Evolutionary conservation across 2,888 invertebrate genomes (phyloP).

Genomic region (Melangyna quadrimaculata): DNA sequence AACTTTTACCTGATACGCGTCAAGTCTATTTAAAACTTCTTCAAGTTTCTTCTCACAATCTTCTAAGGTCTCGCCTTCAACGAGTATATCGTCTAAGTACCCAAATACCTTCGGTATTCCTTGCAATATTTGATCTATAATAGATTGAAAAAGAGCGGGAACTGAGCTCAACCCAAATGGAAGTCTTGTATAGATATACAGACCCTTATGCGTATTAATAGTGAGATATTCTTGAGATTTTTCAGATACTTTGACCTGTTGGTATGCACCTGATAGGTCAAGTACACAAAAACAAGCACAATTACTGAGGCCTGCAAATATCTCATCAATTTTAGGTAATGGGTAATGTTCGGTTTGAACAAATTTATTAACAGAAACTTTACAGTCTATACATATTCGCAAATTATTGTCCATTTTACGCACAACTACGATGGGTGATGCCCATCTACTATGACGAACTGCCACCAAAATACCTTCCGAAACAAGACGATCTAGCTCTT

Average conservation of each 20-base stretch:
- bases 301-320: background rate
- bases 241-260: slow-evolving; percentile 29
- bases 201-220: slow-evolving; percentile 34
- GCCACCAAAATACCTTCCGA: background rate
- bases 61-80: slow-evolving; percentile 29
- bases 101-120: slow-evolving; percentile 28
- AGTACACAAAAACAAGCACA: slow-evolving; percentile 20
- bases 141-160: slow-evolving; percentile 32
- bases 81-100: slow-evolving; percentile 63
- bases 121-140: slow-evolving; percentile 62
- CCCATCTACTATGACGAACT: background rate
- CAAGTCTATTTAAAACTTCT: slow-evolving; percentile 32
- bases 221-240: slow-evolving; percentile 28
- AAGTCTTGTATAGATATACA: slow-evolving; percentile 32
- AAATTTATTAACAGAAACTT: background rate
- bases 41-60: slow-evolving; percentile 47
- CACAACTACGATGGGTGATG: background rate
- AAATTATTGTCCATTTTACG: background rate
- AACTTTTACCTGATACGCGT: slow-evolving; percentile 16
- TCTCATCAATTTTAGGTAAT: background rate
- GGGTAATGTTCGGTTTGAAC: background rate
- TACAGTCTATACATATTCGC: too few species aligned
- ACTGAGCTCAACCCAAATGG: slow-evolving; percentile 31
- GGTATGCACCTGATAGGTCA: slow-evolving; percentile 32
- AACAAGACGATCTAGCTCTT: background rate